Evolutionary conservation across 2,797 vertebrate genomes (phyloP).

Genomic region (Okamejei kenojei): DNA sequence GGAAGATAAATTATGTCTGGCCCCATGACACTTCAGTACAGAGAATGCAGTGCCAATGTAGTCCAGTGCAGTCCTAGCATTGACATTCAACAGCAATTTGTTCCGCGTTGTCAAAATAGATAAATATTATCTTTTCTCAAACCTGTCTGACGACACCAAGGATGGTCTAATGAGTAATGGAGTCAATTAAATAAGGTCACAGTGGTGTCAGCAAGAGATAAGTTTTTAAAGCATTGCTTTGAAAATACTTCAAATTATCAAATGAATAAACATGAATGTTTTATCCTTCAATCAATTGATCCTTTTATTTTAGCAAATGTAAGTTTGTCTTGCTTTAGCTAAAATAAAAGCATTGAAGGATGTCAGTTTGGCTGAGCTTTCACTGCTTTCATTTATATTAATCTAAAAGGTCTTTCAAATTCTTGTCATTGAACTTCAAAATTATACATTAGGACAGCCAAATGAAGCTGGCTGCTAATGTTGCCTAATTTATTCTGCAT

Average conservation of each 20-base stretch:
- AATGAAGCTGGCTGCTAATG: neutral
- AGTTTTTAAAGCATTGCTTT: neutral
- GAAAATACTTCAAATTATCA: conserved; percentile 3
- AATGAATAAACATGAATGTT: conserved; percentile 5
- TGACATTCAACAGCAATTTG: neutral
- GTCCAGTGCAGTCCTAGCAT: neutral
- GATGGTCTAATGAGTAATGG: neutral
- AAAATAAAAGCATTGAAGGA: too few relatives aligned
- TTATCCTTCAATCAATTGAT: neutral
- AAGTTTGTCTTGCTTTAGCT: neutral
- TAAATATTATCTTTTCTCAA: neutral
- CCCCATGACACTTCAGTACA: neutral
- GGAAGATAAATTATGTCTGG: neutral
- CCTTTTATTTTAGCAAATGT: neutral
- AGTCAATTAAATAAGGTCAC: conserved; percentile 1
- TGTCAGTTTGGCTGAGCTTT: neutral
- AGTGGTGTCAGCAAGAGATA: neutral
- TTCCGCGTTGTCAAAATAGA: neutral
- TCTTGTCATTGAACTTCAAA: conserved; percentile 1
- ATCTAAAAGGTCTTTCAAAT: conserved; percentile 24
- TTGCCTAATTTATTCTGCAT: neutral
- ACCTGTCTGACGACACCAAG: neutral
- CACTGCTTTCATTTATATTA: neutral
- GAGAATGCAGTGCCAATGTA: neutral
- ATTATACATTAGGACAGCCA: neutral